Evolutionary conservation across 2,113 vertebrate species (phyloP).

Genomic region (Trichechus manatus): DNA sequence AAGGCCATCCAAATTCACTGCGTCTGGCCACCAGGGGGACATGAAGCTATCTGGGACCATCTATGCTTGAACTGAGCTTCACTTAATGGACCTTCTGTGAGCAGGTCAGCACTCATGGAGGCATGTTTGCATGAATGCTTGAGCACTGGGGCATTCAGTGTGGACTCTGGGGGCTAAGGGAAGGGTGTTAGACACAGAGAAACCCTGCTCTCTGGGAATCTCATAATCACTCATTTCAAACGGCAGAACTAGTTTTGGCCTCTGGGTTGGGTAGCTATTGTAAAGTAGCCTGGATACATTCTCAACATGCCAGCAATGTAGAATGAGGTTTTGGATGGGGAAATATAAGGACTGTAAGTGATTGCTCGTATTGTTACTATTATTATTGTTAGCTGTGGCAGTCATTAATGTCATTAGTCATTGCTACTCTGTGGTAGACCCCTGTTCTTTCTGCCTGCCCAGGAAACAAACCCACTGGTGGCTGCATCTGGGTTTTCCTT

Average conservation of each 20-base stretch:
- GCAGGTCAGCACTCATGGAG: conserved; percentile 82
- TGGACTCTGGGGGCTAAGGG: neutral
- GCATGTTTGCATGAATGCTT: conserved; percentile 74
- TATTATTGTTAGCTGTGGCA: neutral
- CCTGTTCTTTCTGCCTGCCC: neutral
- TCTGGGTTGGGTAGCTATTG: neutral
- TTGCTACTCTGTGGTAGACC: neutral
- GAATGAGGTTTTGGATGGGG: neutral
- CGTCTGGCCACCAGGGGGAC: conserved; percentile 89
- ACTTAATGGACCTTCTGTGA: conserved; percentile 85
- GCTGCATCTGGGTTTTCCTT: neutral
- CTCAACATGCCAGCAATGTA: neutral
- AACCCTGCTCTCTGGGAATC: conserved; percentile 53
- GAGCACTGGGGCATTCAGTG: conserved; percentile 35
- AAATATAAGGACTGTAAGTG: neutral
- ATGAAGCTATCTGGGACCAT: conserved; percentile 88
- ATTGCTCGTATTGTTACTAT: neutral
- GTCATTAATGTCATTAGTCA: neutral
- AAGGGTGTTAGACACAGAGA: conserved; percentile 33
- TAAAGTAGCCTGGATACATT: neutral
- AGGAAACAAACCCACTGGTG: neutral
- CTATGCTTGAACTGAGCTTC: conserved; percentile 88
- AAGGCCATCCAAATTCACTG: conserved; percentile 87
- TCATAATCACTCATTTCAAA: conserved; percentile 52
- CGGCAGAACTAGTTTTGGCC: conserved; percentile 39